Conservation (phyloP, 2,888 invertebrate genomes). For the Ophioninae sp. region DNA sequence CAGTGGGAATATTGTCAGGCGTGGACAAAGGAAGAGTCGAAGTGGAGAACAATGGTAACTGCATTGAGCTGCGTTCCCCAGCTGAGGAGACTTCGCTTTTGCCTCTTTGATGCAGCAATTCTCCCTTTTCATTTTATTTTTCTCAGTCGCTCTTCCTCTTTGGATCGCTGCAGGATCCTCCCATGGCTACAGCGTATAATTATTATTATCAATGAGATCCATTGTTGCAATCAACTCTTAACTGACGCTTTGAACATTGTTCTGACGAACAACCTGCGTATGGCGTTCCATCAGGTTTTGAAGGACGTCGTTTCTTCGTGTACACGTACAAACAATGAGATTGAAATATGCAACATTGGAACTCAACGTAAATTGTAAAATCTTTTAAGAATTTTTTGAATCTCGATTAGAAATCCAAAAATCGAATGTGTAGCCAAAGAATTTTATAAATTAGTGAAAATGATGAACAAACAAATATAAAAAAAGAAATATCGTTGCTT, state of each 20-base stretch:
- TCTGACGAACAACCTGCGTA: neutral
- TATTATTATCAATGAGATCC: conserved; percentile 63
- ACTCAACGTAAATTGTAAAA: neutral
- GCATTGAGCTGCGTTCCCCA: conserved; percentile 36
- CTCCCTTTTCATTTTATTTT: neutral
- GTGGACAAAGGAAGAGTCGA: conserved; percentile 65
- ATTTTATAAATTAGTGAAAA: no score
- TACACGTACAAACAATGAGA: neutral
- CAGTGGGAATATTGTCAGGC: conserved; percentile 66
- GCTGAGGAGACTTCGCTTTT: conserved; percentile 22
- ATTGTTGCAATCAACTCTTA: conserved; percentile 61
- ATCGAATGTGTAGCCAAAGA: no score
- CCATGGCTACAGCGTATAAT: conserved; percentile 59
- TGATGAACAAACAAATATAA: no score
- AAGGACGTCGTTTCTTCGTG: conserved; percentile 21
- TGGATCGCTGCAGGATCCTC: conserved; percentile 43
- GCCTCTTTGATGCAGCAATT: conserved; percentile 45
- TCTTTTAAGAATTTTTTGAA: no score
- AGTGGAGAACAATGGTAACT: conserved; percentile 65
- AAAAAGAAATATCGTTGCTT: neutral
- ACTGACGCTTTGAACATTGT: conserved; percentile 34
- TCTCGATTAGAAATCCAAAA: no score
- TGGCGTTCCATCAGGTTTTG: conserved; percentile 4
- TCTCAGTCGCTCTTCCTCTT: conserved; percentile 7
- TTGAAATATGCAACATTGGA: no score